A percentile compares a stretch with the other conserved stretches of the same genome.
Conservation (phyloP, 2,888 invertebrate genomes). For the Synanthedon vespiformis region DNA sequence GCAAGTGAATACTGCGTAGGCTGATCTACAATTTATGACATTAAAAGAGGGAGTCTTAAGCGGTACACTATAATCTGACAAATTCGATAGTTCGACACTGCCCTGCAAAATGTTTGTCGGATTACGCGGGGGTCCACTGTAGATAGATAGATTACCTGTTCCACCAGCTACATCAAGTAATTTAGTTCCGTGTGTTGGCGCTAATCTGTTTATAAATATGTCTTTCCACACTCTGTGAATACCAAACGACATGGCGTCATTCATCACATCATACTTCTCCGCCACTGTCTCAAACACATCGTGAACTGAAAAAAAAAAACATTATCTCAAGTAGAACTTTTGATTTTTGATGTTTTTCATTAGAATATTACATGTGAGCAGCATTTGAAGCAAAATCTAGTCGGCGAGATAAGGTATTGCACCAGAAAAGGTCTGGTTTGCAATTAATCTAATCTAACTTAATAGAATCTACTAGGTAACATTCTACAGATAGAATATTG, state of each 20-base stretch:
- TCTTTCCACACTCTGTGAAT: slow-evolving; percentile 98
- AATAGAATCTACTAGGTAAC: no score
- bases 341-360: background rate
- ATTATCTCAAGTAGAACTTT: background rate
- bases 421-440: no score
- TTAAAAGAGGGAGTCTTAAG: no score
- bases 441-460: no score
- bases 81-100: no score
- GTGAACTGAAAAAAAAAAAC: slow-evolving; percentile 75
- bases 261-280: slow-evolving; percentile 95
- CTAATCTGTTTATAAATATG: slow-evolving; percentile 83
- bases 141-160: slow-evolving; percentile 75
- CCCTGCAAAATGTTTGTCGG: no score
- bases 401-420: no score
- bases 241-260: slow-evolving; percentile 96
- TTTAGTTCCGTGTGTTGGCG: slow-evolving; percentile 79
- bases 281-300: slow-evolving; percentile 96
- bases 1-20: no score
- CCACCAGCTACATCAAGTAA: slow-evolving; percentile 98
- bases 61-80: no score
- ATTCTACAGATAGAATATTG: no score
- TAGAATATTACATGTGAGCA: background rate
- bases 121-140: no score
- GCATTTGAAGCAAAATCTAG: background rate
- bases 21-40: no score